Percentiles rank a stretch among this genome's conserved stretches.
These are phyloP conservation scores for Pelobates fuscus DNA, from an alignment of 2,113 vertebrate species.

Conservation along the genomic window DNA sequence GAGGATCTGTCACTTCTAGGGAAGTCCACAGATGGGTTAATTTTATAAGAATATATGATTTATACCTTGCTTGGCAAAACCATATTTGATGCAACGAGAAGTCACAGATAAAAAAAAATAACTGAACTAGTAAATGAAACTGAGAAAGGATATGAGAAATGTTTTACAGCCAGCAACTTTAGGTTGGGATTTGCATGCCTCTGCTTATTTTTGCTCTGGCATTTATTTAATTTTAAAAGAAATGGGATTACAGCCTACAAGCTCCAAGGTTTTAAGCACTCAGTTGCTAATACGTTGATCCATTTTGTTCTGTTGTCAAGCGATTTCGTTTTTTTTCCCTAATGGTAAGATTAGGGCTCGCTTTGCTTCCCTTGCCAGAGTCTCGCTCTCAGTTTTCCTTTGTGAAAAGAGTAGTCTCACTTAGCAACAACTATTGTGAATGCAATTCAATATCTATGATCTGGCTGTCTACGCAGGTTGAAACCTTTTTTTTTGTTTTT, in stretches of 20 bases:
- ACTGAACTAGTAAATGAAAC: conserved; percentile 47
- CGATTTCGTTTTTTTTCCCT: conserved; percentile 44
- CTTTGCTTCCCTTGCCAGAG: conserved; percentile 40
- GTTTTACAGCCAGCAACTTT: conserved; percentile 40
- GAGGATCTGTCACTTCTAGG: too few relatives aligned
- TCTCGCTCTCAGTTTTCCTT: conserved; percentile 31
- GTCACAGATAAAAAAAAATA: conserved; percentile 30
- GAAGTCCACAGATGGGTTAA: too few relatives aligned
- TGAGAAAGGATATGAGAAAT: conserved; percentile 26
- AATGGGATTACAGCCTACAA: conserved; percentile 48
- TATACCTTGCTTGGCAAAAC: conserved; percentile 6
- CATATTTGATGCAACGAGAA: conserved; percentile 21
- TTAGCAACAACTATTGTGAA: conserved; percentile 32
- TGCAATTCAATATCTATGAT: conserved; percentile 23
- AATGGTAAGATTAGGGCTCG: conserved; percentile 47
- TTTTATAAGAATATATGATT: neutral
- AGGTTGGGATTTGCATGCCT: conserved; percentile 46
- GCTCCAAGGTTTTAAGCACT: conserved; percentile 48
- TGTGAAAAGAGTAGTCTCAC: conserved; percentile 34
- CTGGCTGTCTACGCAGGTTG: conserved; percentile 7
- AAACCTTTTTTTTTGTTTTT: conserved; percentile 28
- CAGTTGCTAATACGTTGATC: conserved; percentile 50
- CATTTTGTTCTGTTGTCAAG: conserved; percentile 51
- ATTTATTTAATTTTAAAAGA: conserved; percentile 51
- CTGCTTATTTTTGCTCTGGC: conserved; percentile 42